Percentiles rank a stretch among this genome's conserved stretches.
Conservation (phyloP, 92 coral and sea anemone species). For the Pocillopora grandis region DNA sequence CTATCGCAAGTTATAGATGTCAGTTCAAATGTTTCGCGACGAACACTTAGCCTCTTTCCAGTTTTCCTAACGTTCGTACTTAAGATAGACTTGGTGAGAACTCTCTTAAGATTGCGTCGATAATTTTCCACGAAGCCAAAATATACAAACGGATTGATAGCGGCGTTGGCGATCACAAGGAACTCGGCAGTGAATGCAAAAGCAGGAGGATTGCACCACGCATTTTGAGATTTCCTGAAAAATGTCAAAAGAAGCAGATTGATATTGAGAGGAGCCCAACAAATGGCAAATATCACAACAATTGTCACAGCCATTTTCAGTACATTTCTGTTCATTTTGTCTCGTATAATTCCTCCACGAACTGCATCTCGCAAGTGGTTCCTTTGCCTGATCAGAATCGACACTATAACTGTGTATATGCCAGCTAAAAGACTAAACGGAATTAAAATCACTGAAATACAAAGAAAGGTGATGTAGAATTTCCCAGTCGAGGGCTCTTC, state of each 20-base stretch:
- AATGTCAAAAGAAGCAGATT: constrained; percentile 12
- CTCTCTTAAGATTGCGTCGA: constrained; percentile 20
- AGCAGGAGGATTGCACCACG: neutral
- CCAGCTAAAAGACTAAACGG: constrained; percentile 26
- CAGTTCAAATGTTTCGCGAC: constrained; percentile 34
- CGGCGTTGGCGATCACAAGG: constrained; percentile 25
- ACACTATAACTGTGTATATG: constrained; percentile 18
- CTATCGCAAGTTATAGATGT: constrained; percentile 16
- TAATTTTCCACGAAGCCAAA: constrained; percentile 40
- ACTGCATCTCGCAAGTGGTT: neutral
- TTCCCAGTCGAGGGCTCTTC: constrained; percentile 27
- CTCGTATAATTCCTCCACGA: constrained; percentile 17
- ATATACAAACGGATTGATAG: constrained; percentile 42
- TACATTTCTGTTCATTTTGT: constrained; percentile 31
- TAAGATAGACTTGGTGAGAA: neutral
- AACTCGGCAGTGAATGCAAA: constrained; percentile 25
- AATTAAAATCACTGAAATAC: constrained; percentile 8
- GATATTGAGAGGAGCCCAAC: constrained; percentile 40
- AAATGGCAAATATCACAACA: constrained; percentile 21
- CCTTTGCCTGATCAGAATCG: constrained; percentile 6
- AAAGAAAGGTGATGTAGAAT: constrained; percentile 16
- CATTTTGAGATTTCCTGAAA: constrained; percentile 23
- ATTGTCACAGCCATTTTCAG: constrained; percentile 41
- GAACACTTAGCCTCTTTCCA: constrained; percentile 7
- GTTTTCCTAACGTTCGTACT: neutral